Base-by-base conservation (phyloP, 2,113 vertebrate genomes). In the Lates calcarifer region DNA sequence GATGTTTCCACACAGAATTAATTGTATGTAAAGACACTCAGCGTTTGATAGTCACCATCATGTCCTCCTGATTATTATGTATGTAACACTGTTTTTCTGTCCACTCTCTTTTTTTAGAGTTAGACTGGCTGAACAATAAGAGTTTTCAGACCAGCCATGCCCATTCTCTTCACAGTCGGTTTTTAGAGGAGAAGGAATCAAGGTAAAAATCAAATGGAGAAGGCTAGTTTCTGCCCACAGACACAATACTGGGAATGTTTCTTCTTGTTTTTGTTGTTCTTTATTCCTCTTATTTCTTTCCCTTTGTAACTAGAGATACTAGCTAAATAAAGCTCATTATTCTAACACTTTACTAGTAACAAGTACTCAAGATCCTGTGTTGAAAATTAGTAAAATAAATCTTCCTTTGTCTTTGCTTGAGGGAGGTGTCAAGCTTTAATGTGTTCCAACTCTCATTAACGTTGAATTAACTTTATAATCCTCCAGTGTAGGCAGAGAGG, bases 91-190 rank as follows among this genome's bases (percentile, higher is more conserved):
- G 3, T 53, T 29, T 79, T 58, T 72, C 64, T 65, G 39, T 60
- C 2, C 17, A 17, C 35, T 28, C 26, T 75, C 20, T 82, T 3
- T 41, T 82, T 82, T 51, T 84, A 98, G 97, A 95, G 15, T 87
- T 97, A 62, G 96, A 97, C 74, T 99, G 98, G 98, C 93, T 99
- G 56, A 96, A 77, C 55, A 99, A 99, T 85, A 94, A 93, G 49
- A 99, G 98, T 90, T 99, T 98, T 89, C 92, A 93, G 81, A 87
- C 92, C 0, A 90, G 92, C 58, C 94, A 95, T 43, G 90, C 96
- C 0, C 79, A 97, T 0, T 87, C 93, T 14, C 91, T 96, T 73
- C 96, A 97, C 66, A 94, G 90, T 29, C 93, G 85, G 0, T 74
- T 90, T 12, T 66, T 92, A 69, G 92, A 95, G 65, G 31, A 94